Conservation (phyloP, 2,113 vertebrate species). For the Struthio camelus region DNA sequence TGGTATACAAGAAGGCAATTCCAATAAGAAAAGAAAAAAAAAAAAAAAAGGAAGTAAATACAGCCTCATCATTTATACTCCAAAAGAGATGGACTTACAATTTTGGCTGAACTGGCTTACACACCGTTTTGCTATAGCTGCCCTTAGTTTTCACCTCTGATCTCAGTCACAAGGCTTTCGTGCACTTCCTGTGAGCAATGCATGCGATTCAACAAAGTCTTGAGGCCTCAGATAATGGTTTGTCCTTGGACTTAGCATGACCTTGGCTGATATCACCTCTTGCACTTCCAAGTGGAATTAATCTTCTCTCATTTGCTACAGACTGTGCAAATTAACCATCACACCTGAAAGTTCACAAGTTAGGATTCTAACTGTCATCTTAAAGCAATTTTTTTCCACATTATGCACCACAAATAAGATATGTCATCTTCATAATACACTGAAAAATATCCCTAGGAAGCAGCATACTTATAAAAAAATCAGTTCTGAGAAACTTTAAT, state of each 20-base stretch:
- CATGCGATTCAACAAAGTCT: background rate
- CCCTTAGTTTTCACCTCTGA: background rate
- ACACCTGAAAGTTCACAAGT: conserved; percentile 61
- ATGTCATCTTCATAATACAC: background rate
- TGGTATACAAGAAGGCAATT: background rate
- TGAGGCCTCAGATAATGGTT: conserved; percentile 27
- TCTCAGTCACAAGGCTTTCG: conserved; percentile 21
- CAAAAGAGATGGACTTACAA: background rate
- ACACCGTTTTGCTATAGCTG: background rate
- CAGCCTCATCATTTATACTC: background rate
- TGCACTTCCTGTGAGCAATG: background rate
- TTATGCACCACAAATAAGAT: background rate
- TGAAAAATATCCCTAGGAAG: conserved; percentile 27
- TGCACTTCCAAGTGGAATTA: conserved; percentile 34
- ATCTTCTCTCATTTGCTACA: conserved; percentile 45
- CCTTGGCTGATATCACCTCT: background rate
- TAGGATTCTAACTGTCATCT: conserved; percentile 53
- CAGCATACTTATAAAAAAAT: background rate
- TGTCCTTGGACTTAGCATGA: background rate
- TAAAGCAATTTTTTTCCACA: background rate
- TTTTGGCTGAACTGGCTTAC: background rate
- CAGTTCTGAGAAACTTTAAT: background rate
- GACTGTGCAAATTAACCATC: conserved; percentile 32
- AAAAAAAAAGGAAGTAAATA: background rate
- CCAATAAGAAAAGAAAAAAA: background rate